Evolutionary conservation across 2,888 invertebrate species (phyloP), one percentile per base, ranked within the genome.

Genomic region (Nomada fucata): DNA sequence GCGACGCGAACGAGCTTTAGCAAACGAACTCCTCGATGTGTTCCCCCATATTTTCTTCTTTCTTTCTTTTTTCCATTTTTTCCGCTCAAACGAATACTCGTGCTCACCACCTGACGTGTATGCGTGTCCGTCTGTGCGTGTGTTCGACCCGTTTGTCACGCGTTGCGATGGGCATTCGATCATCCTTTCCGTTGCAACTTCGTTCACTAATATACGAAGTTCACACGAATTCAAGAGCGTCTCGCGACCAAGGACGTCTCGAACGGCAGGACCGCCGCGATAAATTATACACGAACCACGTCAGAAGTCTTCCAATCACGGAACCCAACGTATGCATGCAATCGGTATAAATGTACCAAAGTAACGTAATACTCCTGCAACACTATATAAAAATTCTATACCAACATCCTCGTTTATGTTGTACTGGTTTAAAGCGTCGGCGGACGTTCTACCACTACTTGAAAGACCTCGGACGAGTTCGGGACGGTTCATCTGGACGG

Each of bases 91-190:
- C 68, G 69, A 60, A 82, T 70, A 75, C 75, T 75, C 82, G 81
- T 81, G 81, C 82, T 81, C 81, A 75, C 75, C 81, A 81, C 82
- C 81, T 69, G 60, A 79, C 64, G 76, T 87, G 86, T 83, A 79
- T 80, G 80, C 75, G 71, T 76, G 71, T 74, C n/a, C 64, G 59
- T 71, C 64, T 81, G 80, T 85, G 82, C 87, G 70, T 63, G 67
- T 85, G 80, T 74, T 26, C 29, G 50, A 13, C 52, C 42, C 60
- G 65, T 60, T 57, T 42, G 50, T 67, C 60, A 18, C 63, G 79
- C 55, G 63, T 80, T 63, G 67, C 76, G 83, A 84, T 73, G 72
- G 72, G 61, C 80, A 26, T 36, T 52, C 55, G 57, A 53, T 57
- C 26, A 23, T 57, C 13, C 2, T 4, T 20, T 26, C 2, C 11